These are phyloP conservation scores for Epizoanthus rinbou DNA, from an alignment of 92 coral and sea anemone species.

Conservation along the genomic window DNA sequence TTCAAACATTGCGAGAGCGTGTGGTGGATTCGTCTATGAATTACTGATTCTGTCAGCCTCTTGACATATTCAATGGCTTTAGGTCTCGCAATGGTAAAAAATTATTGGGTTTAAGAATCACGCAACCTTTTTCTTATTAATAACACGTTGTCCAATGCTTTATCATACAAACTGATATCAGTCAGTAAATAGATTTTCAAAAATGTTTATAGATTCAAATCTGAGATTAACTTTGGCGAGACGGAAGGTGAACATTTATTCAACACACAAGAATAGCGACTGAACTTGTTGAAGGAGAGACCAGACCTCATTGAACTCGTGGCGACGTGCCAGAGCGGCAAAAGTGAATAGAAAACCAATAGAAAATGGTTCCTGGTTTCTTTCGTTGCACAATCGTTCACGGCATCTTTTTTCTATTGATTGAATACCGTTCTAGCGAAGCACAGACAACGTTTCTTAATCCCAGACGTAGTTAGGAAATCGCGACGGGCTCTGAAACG, in stretches of 20 bases:
- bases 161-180: not conserved
- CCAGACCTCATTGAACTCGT: not conserved
- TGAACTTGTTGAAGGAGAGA: not conserved
- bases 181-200: not conserved
- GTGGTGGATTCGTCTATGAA: no score
- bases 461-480: not conserved
- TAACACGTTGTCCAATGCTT: not conserved
- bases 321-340: constrained; percentile 16
- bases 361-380: not conserved
- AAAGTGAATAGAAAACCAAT: not conserved
- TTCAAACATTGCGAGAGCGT: no score
- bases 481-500: not conserved
- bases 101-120: constrained; percentile 7
- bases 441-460: constrained; percentile 1
- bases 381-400: not conserved
- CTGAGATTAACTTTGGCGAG: not conserved
- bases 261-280: not conserved
- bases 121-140: not conserved
- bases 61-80: no score
- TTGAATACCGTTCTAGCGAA: not conserved
- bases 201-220: constrained; percentile 16
- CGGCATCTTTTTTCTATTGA: not conserved
- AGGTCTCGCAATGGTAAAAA: not conserved
- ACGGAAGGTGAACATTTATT: not conserved
- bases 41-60: no score